Evolutionary conservation across 2,888 invertebrate species (phyloP).

Genomic region (Cyaniris semiargus): DNA sequence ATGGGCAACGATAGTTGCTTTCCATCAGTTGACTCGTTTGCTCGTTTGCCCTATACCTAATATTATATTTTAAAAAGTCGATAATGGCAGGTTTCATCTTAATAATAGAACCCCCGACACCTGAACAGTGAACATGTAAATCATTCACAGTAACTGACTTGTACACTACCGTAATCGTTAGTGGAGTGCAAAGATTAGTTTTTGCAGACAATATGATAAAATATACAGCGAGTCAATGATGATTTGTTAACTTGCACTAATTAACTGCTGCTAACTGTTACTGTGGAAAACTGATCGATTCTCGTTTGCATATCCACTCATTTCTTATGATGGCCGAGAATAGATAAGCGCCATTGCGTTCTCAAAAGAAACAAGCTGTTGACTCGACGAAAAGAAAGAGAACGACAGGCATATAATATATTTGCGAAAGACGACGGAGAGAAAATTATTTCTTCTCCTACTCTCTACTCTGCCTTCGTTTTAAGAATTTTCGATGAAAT

Average conservation of each 20-base stretch:
- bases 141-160: constrained; percentile 19
- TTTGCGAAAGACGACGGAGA: no score
- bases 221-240: constrained; percentile 36
- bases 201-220: constrained; percentile 20
- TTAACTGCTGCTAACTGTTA: not conserved
- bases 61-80: no score
- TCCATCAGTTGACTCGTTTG: no score
- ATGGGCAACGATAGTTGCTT: no score
- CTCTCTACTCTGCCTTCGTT: no score
- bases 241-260: constrained; percentile 27
- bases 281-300: constrained; percentile 15
- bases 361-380: not conserved
- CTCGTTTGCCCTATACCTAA: no score
- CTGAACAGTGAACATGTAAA: not conserved
- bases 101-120: not conserved
- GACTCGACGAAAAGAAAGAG: no score
- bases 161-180: constrained; percentile 33
- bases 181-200: constrained; percentile 36
- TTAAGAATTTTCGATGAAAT: no score
- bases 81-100: no score
- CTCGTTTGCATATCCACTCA: not conserved
- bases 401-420: no score
- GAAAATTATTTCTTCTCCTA: no score
- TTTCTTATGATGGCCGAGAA: not conserved
- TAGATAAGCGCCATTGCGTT: not conserved